Evolutionary conservation across 2,888 invertebrate genomes (phyloP).

Genomic region (Cancer borealis): DNA sequence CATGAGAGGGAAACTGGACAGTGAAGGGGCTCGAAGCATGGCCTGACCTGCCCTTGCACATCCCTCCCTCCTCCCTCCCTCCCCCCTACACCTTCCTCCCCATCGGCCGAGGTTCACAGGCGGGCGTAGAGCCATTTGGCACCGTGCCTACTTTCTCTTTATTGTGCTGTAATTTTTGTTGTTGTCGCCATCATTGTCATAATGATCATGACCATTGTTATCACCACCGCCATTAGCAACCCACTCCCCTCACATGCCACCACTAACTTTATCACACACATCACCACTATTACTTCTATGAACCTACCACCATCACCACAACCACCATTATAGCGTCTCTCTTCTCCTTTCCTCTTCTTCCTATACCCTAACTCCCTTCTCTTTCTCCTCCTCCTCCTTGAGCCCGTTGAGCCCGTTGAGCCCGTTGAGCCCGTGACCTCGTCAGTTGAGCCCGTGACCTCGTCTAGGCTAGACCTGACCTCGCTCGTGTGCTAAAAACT

Average conservation of each 20-base stretch:
- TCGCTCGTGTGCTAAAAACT: too few species aligned
- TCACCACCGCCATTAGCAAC: conserved; percentile 20
- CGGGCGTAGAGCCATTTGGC: conserved; percentile 3
- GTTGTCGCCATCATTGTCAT: conserved; percentile 2
- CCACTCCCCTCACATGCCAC: not conserved
- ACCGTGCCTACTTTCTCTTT: conserved; percentile 31
- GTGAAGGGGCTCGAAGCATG: not conserved
- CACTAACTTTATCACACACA: not conserved
- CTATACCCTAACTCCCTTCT: not conserved
- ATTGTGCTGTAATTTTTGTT: not conserved
- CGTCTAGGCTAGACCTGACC: too few species aligned
- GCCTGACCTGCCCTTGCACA: not conserved
- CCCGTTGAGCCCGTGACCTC: too few species aligned
- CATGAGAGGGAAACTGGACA: not conserved
- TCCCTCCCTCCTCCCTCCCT: not conserved
- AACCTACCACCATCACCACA: not conserved
- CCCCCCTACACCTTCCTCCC: not conserved
- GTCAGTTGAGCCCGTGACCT: too few species aligned
- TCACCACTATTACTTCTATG: not conserved
- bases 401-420: too few species aligned
- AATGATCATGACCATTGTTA: conserved; percentile 26
- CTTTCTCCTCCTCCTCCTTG: not conserved
- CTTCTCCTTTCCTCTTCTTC: not conserved
- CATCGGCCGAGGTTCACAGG: not conserved
- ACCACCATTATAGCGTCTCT: not conserved